Conservation (phyloP, 2,797 vertebrate genomes). For the Bradypodion pumilum region DNA sequence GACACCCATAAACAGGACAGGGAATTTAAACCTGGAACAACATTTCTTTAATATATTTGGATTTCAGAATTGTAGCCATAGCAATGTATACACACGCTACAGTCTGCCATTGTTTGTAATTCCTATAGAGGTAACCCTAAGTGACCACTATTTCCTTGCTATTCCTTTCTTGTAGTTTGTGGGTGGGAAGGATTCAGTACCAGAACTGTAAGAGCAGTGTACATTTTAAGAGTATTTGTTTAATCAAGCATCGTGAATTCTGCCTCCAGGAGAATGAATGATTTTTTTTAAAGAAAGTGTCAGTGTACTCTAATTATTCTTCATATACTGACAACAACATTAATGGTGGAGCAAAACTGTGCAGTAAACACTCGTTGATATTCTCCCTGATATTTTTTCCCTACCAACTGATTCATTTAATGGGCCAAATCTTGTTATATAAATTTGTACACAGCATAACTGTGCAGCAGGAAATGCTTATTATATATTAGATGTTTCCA, state of each 20-base stretch:
- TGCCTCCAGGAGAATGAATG: constrained; percentile 6
- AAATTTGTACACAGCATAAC: too few relatives aligned
- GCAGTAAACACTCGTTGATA: constrained; percentile 21
- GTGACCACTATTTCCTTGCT: neutral
- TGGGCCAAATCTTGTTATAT: neutral
- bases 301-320: constrained; percentile 30
- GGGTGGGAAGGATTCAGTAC: constrained; percentile 29
- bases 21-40: neutral
- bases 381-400: neutral
- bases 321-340: constrained; percentile 1
- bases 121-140: neutral
- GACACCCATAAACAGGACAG: neutral
- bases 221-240: constrained; percentile 39
- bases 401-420: constrained; percentile 31
- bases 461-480: too few relatives aligned
- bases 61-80: neutral
- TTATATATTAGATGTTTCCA: too few relatives aligned
- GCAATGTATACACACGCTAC: neutral
- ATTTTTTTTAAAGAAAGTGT: constrained; percentile 35
- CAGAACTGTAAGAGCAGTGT: constrained; percentile 28
- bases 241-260: constrained; percentile 44
- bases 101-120: neutral
- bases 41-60: neutral
- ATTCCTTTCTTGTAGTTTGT: constrained; percentile 25
- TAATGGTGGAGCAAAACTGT: constrained; percentile 14